Base-by-base conservation (phyloP, 2,797 vertebrate species). In the Aythya fuligula region DNA sequence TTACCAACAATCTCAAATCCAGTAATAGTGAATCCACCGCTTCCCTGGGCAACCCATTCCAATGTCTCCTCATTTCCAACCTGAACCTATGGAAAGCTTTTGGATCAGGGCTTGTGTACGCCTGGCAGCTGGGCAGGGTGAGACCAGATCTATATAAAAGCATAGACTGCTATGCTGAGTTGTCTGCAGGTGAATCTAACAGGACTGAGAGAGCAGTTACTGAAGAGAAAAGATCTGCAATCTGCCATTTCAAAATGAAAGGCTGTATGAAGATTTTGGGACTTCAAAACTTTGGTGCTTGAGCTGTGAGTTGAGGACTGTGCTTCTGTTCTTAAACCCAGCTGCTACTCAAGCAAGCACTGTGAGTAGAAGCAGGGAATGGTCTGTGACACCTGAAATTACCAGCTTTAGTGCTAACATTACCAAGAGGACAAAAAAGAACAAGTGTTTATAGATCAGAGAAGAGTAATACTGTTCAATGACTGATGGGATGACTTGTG, bases 381-480 rank as follows among this genome's bases (percentile, higher is more conserved):
- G 73, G 17, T 34, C 49, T 56, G 60, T 94, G 87, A 91, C 89
- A 91, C 41, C 51, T 93, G 74, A 90, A 95, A 90, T 95, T 94
- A 77, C 45, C 41, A 36, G 84, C 73, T 91, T 94, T 76, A 73
- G 64, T 72, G 54, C 56, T 81, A 39, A 57, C 60, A 56, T 77
- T 90, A 45, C 43, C 32, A 47, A 41, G 17, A 71, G 38, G 70
- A 92, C 72, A 77, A 84, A 95, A 62, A 75, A 79, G 22, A 57
- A 22, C 54, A 56, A 18, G 64, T 56, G 43, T 84, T 86, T 74
- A 79, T 49, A 79, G 70, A 65, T 64, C 8, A 13, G 67, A 89
- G 77, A 79, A 67, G 18, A 71, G 27, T 70, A 96, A 75, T 54
- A 92, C 71, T 36, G 25, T 86, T 96, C 71, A 49, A 36, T 89